Conservation (phyloP, 2,797 vertebrate species). For the Phylloscopus collybita region DNA sequence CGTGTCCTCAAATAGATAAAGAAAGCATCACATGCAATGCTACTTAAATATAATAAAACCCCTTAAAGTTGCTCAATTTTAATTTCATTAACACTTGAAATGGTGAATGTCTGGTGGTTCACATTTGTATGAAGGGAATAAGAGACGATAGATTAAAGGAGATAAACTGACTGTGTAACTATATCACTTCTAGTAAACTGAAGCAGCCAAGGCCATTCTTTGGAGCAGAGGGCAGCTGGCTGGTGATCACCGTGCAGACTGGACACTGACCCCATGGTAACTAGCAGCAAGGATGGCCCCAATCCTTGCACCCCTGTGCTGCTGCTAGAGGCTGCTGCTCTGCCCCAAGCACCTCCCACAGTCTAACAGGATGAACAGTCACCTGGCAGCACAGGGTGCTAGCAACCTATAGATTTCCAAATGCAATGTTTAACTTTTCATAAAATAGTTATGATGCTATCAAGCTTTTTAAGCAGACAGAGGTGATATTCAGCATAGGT, state of each 20-base stretch:
- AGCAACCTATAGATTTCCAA: not conserved
- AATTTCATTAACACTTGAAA: not conserved
- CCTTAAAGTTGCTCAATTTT: not conserved
- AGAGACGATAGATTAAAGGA: not conserved
- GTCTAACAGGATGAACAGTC: not conserved
- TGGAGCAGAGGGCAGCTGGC: not conserved
- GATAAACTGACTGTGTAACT: not conserved
- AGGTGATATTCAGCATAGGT: not conserved
- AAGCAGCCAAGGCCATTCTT: not conserved
- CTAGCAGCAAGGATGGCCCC: not conserved
- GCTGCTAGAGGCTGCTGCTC: not conserved
- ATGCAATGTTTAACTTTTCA: not conserved
- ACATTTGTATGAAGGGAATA: not conserved
- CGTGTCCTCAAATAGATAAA: not conserved
- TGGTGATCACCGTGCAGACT: too few relatives aligned
- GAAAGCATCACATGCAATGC: not conserved
- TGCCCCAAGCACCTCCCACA: not conserved
- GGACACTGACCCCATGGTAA: not conserved
- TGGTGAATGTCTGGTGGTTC: not conserved
- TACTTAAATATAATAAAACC: not conserved
- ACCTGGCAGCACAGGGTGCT: accelerated
- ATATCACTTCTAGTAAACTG: not conserved
- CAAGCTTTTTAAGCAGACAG: not conserved
- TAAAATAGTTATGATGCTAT: slow-evolving; percentile 17
- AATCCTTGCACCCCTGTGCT: not conserved